phyloP scores from a whole-genome alignment of 2,888 invertebrate genomes.

The Amiota minor region DNA sequence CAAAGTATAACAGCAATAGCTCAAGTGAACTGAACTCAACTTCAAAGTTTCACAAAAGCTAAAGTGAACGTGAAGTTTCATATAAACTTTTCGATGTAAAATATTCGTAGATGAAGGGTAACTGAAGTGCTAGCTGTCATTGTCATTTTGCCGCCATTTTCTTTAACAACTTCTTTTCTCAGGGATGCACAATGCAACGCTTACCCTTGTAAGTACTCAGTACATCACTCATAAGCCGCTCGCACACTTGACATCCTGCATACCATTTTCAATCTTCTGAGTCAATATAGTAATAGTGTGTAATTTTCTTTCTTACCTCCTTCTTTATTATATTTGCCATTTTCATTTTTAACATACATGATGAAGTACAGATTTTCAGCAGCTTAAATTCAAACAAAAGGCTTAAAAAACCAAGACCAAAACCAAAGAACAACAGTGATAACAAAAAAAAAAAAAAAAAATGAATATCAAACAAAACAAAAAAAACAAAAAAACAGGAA shows the following conservation, averaged over 20 bases:
- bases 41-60: conserved; percentile 18
- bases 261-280: too few relatives aligned
- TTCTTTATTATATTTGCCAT: too few relatives aligned
- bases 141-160: too few relatives aligned
- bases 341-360: too few relatives aligned
- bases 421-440: background rate
- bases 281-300: too few relatives aligned
- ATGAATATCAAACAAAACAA: conserved; percentile 14
- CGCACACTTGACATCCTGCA: background rate
- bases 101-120: too few relatives aligned
- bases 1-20: background rate
- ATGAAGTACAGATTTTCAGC: conserved; percentile 38
- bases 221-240: conserved; percentile 13
- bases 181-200: background rate
- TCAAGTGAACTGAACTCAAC: background rate
- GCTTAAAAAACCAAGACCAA: conserved; percentile 37
- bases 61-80: conserved; percentile 22
- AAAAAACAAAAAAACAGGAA: background rate
- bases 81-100: background rate
- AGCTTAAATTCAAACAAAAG: conserved; percentile 51
- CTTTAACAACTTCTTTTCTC: too few relatives aligned
- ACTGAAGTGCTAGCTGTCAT: too few relatives aligned
- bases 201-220: background rate
- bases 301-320: too few relatives aligned
- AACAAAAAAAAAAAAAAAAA: background rate